Conservation (phyloP, 2,113 vertebrate genomes). For the Petrocephalus microphthalmus region DNA sequence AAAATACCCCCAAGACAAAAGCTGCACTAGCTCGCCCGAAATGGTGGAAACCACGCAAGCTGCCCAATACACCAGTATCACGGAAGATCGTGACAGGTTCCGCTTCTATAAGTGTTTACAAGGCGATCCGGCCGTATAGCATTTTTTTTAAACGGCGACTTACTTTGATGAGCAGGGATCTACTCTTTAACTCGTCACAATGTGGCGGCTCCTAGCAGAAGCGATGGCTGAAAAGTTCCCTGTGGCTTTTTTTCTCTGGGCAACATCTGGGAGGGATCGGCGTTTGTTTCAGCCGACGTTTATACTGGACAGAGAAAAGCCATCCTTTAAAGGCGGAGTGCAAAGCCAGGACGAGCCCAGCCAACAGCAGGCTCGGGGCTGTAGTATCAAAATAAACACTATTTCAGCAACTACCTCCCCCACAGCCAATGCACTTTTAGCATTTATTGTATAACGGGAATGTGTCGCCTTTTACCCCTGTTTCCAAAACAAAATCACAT, state of each 20-base stretch:
- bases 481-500: not conserved
- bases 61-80: not conserved
- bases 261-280: constrained; percentile 8
- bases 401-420: not conserved
- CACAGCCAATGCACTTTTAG: not conserved
- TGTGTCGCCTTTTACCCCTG: not conserved
- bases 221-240: constrained; percentile 6
- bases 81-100: not conserved
- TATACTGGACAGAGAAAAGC: not conserved
- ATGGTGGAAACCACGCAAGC: not conserved
- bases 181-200: not conserved
- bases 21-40: not conserved
- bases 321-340: constrained; percentile 2
- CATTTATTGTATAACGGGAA: not conserved
- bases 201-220: not conserved
- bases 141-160: not conserved
- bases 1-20: not conserved
- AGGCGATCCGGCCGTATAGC: not conserved
- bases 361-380: not conserved
- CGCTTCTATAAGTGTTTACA: not conserved
- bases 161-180: not conserved
- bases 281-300: constrained; percentile 2
- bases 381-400: not conserved
- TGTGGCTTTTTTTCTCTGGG: not conserved
- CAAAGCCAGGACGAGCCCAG: not conserved